Evolutionary conservation across 2,113 vertebrate species (phyloP).

Genomic region (Leucoraja erinaceus): DNA sequence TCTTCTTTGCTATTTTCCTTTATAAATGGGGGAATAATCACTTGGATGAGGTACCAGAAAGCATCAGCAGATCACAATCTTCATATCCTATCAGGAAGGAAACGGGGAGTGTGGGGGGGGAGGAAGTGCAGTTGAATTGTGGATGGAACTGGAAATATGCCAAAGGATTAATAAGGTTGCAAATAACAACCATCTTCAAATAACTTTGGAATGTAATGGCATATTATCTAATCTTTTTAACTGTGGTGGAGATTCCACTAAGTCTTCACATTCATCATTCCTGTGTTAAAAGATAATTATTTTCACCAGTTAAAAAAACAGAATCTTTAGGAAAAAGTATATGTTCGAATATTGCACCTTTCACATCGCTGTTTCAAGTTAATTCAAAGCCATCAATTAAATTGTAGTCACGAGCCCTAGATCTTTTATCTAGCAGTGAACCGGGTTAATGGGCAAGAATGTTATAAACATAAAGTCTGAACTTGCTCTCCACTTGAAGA

Average conservation of each 20-base stretch:
- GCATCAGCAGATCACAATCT: not conserved
- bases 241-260: not conserved
- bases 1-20: not conserved
- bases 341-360: not conserved
- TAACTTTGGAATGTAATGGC: not conserved
- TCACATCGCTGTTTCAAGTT: not conserved
- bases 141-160: no score
- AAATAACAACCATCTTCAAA: not conserved
- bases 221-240: not conserved
- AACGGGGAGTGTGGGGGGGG: no score
- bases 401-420: not conserved
- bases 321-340: not conserved
- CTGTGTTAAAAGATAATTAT: not conserved
- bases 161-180: not conserved
- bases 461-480: no score
- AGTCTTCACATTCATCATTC: not conserved
- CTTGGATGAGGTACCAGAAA: not conserved
- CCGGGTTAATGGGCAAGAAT: no score
- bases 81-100: not conserved
- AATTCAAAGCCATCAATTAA: not conserved
- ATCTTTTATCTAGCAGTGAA: no score
- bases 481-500: not conserved
- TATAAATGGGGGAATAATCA: no score
- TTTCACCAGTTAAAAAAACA: not conserved
- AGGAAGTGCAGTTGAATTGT: no score